Conservation (phyloP, 2,113 vertebrate genomes). For the Tachysurus vachellii region DNA sequence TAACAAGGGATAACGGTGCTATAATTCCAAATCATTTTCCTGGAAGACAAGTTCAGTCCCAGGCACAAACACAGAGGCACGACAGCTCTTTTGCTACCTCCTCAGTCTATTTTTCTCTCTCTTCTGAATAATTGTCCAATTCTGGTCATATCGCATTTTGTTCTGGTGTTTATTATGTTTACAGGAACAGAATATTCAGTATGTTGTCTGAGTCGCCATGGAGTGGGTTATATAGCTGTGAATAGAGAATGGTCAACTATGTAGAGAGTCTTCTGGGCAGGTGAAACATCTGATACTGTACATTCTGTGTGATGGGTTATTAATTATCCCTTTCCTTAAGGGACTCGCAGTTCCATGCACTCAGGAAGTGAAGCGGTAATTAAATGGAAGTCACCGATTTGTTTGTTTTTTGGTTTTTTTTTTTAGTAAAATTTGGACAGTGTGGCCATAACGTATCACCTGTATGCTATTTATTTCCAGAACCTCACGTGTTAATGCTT, state of each 20-base stretch:
- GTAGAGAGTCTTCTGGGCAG: slow-evolving; percentile 5
- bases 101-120: background rate
- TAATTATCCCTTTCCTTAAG: slow-evolving; percentile 6
- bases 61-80: slow-evolving; percentile 1
- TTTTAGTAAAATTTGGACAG: background rate
- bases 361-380: background rate
- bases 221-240: background rate
- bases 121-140: slow-evolving; percentile 13
- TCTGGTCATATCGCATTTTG: slow-evolving; percentile 24
- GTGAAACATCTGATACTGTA: background rate
- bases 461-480: slow-evolving; percentile 9
- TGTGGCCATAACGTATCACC: background rate
- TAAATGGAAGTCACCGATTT: background rate
- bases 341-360: background rate
- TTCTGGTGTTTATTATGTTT: slow-evolving; percentile 25
- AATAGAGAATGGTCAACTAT: slow-evolving; percentile 13
- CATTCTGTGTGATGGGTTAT: background rate
- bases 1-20: slow-evolving; percentile 41
- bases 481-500: background rate
- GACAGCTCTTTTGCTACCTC: background rate
- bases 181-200: slow-evolving; percentile 6
- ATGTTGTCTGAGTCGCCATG: background rate
- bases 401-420: background rate
- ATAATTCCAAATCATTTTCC: slow-evolving; percentile 53
- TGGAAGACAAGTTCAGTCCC: slow-evolving; percentile 41